Base-by-base conservation (phyloP, 2,888 invertebrate species). In the Caenorhabditis zanzibari region DNA sequence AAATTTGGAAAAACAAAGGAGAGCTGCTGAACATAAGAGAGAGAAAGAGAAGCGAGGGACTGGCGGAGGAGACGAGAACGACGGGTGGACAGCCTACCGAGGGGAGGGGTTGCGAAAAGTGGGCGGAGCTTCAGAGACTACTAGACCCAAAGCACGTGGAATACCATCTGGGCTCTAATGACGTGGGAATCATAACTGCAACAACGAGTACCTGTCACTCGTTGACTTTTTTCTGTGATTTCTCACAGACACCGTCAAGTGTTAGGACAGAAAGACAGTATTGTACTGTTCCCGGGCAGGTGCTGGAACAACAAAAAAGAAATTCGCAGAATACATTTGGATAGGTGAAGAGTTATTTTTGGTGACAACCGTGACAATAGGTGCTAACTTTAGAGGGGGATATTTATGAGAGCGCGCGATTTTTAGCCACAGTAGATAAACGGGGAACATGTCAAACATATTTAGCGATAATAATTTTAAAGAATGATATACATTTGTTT, bases 151-250 rank as follows among this genome's bases (percentile, higher is more conserved):
- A 61, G 54, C 77, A 77, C 77, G 77, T 71, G 77, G 41, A 26
- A 0, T 28, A 71, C 77, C 77, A 63, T 77, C 77, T 69, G 71
- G 71, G 71, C 22, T 32, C 77, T 71, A 77, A 77, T 77, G 77
- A 77, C 63, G 71, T 77, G 77, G 71, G 77, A 77, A 77, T 32
- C 44, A 19, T 14, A 32, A 56, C 38, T 28, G 76, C 4, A 32
- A 71, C 22, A 61, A 63, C 19, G 44, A n/a, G 59, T 58, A 49
- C 22, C 58, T 58, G 69, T 14, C 26, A 68, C 35, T 58, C 24
- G 35, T 24, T 58, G 41, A 63, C 66, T 44, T 26, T 28, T 12
- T 19, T 6, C 28, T 19, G 9, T 26, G 59, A 10, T 59, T 14
- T 19, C 26, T 19, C 9, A 28, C 19, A 54, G 54, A 24, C 38